Percentiles rank a stretch among this genome's conserved stretches.
phyloP scores from a whole-genome alignment of 2,113 vertebrate species.

The Paramisgurnus dabryanus region DNA sequence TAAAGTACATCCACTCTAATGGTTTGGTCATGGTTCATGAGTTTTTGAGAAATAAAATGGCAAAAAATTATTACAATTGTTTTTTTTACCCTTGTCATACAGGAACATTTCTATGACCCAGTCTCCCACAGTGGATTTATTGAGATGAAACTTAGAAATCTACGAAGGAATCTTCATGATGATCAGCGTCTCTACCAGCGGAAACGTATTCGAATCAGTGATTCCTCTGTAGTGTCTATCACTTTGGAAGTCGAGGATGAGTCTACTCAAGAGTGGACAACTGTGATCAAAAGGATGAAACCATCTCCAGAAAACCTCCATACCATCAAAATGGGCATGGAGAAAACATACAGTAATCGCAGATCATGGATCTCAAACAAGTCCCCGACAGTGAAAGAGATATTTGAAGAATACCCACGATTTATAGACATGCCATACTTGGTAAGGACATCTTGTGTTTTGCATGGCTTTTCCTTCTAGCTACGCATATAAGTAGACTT shows the following conservation, averaged over 20 bases:
- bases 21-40: no score
- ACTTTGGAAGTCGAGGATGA: slow-evolving; percentile 28
- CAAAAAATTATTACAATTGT: no score
- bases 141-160: slow-evolving; percentile 39
- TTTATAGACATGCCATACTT: slow-evolving; percentile 35
- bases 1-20: no score
- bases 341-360: slow-evolving; percentile 15
- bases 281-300: slow-evolving; percentile 23
- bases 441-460: no score
- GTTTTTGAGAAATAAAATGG: no score
- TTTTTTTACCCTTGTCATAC: neutral
- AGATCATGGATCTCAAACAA: slow-evolving; percentile 23
- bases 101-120: slow-evolving; percentile 37
- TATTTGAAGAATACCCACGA: slow-evolving; percentile 14
- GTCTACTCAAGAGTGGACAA: slow-evolving; percentile 6
- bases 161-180: slow-evolving; percentile 31
- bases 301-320: slow-evolving; percentile 7
- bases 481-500: no score
- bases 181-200: slow-evolving; percentile 23
- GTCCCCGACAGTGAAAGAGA: slow-evolving; percentile 20
- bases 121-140: slow-evolving; percentile 29
- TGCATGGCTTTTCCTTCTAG: no score
- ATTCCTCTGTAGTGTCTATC: neutral
- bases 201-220: slow-evolving; percentile 7
- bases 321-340: slow-evolving; percentile 18